Percentiles rank a stretch among this genome's conserved stretches.
phyloP scores from a whole-genome alignment of 2,888 invertebrate species.

The Phoenoteleia sp. region DNA sequence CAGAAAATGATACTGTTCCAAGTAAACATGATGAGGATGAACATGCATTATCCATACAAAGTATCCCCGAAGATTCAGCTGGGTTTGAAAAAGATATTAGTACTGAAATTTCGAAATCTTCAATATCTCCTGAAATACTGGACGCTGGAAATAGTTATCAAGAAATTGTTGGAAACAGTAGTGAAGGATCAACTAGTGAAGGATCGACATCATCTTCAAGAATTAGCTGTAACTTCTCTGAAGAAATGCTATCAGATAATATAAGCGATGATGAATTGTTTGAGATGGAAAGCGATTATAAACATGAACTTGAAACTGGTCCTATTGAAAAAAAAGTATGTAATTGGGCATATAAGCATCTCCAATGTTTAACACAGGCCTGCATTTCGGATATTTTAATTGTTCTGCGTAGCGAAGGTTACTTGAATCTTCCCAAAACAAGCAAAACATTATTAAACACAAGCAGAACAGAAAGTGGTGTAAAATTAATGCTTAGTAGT shows the following conservation, averaged over 20 bases:
- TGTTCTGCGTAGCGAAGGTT: slow-evolving; percentile 17
- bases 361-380: not conserved
- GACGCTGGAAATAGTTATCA: not conserved
- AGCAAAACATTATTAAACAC: slow-evolving; percentile 2
- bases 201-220: not conserved
- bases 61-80: not conserved
- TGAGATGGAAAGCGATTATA: not conserved
- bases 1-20: not conserved
- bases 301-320: slow-evolving; percentile 2
- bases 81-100: not conserved
- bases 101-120: not conserved
- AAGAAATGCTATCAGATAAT: not conserved
- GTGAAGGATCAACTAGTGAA: not conserved
- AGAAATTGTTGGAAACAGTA: not conserved
- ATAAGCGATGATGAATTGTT: not conserved
- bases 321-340: not conserved
- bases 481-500: not conserved
- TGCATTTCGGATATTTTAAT: not conserved
- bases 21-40: not conserved
- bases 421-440: not conserved
- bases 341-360: slow-evolving; percentile 12
- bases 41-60: not conserved
- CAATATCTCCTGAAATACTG: not conserved
- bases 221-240: not conserved
- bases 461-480: not conserved